A percentile compares a stretch with the other conserved stretches of the same genome.
Conservation (phyloP, 2,797 vertebrate genomes). For the Gambelia wislizenii region DNA sequence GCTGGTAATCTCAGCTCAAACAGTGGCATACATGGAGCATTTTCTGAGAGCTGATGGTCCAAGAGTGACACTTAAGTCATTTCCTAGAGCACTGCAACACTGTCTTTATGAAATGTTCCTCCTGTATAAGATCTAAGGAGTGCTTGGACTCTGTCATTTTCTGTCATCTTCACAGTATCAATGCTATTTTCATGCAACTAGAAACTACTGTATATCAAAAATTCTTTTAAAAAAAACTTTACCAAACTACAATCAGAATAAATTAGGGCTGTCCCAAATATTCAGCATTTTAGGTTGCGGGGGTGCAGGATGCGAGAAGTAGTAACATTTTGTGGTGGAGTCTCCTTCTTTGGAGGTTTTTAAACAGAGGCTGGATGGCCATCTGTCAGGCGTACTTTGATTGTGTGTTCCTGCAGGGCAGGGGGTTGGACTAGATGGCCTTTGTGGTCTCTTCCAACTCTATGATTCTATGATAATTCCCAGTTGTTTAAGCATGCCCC, state of each 20-base stretch:
- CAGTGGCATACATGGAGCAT: neutral
- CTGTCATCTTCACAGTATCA: slow-evolving; percentile 8
- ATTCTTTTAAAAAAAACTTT: neutral
- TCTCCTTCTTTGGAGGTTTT: too few species aligned
- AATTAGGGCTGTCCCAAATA: neutral
- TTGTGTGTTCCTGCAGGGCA: too few species aligned
- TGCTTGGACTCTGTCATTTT: slow-evolving; percentile 1
- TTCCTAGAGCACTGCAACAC: slow-evolving; percentile 14
- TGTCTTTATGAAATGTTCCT: neutral
- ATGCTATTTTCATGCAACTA: neutral
- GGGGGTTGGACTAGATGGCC: too few species aligned
- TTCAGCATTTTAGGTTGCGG: neutral
- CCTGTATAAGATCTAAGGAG: slow-evolving; percentile 4
- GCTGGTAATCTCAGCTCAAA: neutral
- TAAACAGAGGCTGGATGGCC: too few species aligned
- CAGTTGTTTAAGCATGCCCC: too few species aligned
- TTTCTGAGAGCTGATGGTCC: neutral
- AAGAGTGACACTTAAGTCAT: slow-evolving; percentile 11
- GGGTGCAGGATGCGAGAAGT: neutral
- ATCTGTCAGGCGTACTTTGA: too few species aligned
- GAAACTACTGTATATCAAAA: neutral
- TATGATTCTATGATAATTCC: too few species aligned
- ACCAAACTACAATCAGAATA: neutral
- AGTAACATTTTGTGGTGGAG: neutral
- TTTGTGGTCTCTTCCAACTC: too few species aligned